Percentiles rank a stretch among this genome's conserved stretches.
Evolutionary conservation across 2,113 vertebrate species (phyloP).

Genomic region (Scytalopus superciliaris): DNA sequence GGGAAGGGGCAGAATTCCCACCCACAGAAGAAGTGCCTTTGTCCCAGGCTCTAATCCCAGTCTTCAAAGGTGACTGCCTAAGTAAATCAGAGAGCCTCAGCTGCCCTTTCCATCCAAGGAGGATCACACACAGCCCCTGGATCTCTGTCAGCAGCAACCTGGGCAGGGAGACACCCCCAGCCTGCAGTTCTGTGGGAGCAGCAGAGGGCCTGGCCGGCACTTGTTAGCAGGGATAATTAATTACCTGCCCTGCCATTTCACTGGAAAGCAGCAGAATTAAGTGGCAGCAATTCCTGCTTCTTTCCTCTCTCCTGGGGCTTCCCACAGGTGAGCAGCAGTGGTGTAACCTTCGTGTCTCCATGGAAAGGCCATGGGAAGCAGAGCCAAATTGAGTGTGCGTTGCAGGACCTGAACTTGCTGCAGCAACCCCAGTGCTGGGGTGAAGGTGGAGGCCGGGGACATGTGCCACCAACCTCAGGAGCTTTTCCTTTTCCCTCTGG

Average conservation of each 20-base stretch:
- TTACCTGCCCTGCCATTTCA: not conserved
- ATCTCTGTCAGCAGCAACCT: not conserved
- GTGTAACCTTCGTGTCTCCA: not conserved
- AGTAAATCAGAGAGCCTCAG: not conserved
- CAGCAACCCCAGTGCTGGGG: not conserved
- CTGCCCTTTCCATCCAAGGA: not conserved
- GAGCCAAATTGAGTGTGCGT: rapidly evolving
- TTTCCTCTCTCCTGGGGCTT: not conserved
- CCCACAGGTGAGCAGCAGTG: rapidly evolving
- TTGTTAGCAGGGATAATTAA: not conserved
- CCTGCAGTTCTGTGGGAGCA: not conserved
- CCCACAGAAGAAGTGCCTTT: not conserved
- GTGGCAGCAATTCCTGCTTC: not conserved
- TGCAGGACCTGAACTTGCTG: not conserved
- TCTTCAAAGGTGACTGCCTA: not conserved
- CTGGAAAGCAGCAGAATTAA: not conserved
- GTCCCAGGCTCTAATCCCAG: not conserved
- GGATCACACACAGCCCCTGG: not conserved
- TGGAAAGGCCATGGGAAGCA: not conserved
- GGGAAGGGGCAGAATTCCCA: not conserved
- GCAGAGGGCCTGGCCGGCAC: rapidly evolving
- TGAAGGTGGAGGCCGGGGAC: not conserved
- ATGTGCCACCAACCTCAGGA: rapidly evolving
- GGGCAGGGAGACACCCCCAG: not conserved
- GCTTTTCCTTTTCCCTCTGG: not conserved